Evolutionary conservation across 2,113 vertebrate species (phyloP).

Genomic region (Anguilla rostrata): DNA sequence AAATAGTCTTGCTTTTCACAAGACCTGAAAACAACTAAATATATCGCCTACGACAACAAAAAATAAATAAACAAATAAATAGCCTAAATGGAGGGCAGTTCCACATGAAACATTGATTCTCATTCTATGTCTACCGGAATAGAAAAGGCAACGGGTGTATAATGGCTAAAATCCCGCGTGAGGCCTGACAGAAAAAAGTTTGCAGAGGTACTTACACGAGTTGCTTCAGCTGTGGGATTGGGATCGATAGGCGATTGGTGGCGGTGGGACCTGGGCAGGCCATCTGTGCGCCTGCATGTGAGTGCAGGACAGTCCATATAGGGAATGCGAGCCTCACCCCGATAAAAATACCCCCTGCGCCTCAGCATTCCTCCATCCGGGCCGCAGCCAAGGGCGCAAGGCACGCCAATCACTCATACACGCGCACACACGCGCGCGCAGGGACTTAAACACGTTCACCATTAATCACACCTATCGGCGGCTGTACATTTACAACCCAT

Average conservation of each 20-base stretch:
- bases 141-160: neutral
- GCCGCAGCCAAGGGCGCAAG: neutral
- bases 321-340: conserved; percentile 3
- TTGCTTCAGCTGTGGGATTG: conserved; percentile 2
- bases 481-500: neutral
- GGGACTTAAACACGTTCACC: neutral
- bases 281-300: neutral
- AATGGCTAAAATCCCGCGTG: neutral
- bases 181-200: neutral
- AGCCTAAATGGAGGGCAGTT: neutral
- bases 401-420: neutral
- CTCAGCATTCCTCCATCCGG: neutral
- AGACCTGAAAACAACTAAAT: neutral
- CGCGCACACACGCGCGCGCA: neutral
- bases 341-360: conserved; percentile 13
- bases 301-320: conserved; percentile 12
- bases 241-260: neutral
- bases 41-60: neutral
- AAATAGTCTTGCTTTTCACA: neutral
- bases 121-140: neutral
- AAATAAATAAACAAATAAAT: neutral
- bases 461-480: neutral
- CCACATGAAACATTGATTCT: neutral
- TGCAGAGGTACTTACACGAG: conserved; percentile 11
- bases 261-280: neutral